Base-by-base conservation (phyloP, 2,113 vertebrate species). In the Ondatra zibethicus region DNA sequence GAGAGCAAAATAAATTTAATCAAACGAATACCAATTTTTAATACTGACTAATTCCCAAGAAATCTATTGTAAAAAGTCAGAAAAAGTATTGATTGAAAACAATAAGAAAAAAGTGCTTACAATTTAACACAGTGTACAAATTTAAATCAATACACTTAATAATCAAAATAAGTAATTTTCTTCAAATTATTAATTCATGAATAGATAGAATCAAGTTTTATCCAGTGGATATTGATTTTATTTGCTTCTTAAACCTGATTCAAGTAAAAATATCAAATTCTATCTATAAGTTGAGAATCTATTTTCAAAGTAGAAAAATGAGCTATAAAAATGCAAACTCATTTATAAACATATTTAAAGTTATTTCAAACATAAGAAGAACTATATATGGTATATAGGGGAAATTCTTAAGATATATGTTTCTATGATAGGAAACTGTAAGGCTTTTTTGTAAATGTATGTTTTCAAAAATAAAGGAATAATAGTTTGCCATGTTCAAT, bases 61-160 rank as follows among this genome's bases (percentile, higher is more conserved):
- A 52, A 25, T 52, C 16, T 36, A 23, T 21, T 87, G 0, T 31
- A 88, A 66, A 86, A 73, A 80, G 1, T 81, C 11, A 61, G 63
- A 75, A 21, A 87, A 88, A 63, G 70, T 93, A 91, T 81, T 96
- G 61, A 55, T 61, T 47, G 75, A 61, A 36, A 76, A 75, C 11
- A 65, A 39, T 82, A 52, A 78, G 72, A 61, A 95, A 81, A 75
- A 96, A 66, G 0, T 90, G 7, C 17, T 7, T 39, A 73, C 25
- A 55, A 25, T 61, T 80, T 33, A 68, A 55, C 55, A 80, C 11
- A 58, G 0, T 93, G 25, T 50, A 75, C 3, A 75, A 66, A 27
- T 85, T 96, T 78, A 39, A 91, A 70, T 91, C 39, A 81, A 75
- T 68, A 52, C 0, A 92, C 72, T 72, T 75, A 86, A 63, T 65